Base-by-base conservation (phyloP, 2,113 vertebrate genomes). In the Podarcis cretensis region DNA sequence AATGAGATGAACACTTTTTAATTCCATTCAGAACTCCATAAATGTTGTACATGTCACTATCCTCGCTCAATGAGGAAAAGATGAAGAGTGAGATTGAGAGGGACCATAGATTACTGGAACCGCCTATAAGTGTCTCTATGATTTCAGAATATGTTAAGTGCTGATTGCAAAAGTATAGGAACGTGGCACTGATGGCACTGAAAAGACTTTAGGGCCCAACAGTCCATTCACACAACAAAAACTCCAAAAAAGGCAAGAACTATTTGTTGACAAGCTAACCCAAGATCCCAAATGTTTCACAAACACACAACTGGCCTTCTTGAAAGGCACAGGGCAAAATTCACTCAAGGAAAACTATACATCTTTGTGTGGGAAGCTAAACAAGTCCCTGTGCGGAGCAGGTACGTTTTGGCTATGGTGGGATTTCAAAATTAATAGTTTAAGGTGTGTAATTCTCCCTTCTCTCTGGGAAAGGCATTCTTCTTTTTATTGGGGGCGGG, bases 1-100 rank as follows among this genome's bases (percentile, higher is more conserved):
- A 85, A 81, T 76, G 12, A 94, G 40, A 80, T 87, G 73, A 83
- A 12, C 9, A 4, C 57, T 57, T 37, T 82, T 40, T 65, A n/a
- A 32, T 37, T 43, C 23, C 14, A 0, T n/a, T 37, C 5, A 90
- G 4, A 1, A 32, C 54, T 43, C 25, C 23, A 69, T 16, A 6
- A 5, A 68, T 81, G 13, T 5, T 16, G 12, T 7, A 10, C 27
- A 35, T n/a, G 69, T 20, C 3, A 1, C 10, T 69, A 18, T 75
- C 69, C 59, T 80, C 30, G 48, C 25, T 8, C 43, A 66, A 8
- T n/a, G 81, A 87, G 87, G 87, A 82, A 6, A 30, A 13, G n/a
- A 71, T 48, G 59, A n/a, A 21, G 20, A 69, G 74, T 25, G 30
- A 0, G 0, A 86, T 76, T 4, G 81, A 80, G 9, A 27, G 1